A percentile compares a stretch with the other conserved stretches of the same genome.
phyloP scores from a whole-genome alignment of 2,113 vertebrate genomes.

The Brachyhypopomus occidentalis region DNA sequence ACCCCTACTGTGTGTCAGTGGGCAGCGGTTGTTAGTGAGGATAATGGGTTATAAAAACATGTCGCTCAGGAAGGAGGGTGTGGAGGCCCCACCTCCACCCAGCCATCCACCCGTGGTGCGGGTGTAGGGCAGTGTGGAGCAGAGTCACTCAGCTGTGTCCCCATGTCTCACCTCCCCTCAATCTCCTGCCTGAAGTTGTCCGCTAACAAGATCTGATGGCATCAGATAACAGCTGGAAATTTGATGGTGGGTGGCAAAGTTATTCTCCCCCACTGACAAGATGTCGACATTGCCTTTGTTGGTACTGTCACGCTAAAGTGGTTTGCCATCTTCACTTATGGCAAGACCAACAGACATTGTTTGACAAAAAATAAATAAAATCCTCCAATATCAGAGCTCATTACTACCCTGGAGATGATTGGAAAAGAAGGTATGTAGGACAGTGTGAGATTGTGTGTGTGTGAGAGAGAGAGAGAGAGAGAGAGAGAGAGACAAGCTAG shows the following conservation, averaged over 20 bases:
- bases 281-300: slow-evolving; percentile 56
- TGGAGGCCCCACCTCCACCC: neutral
- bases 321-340: slow-evolving; percentile 55
- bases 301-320: slow-evolving; percentile 60
- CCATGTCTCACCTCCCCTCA: slow-evolving; percentile 35
- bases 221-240: slow-evolving; percentile 58
- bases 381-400: slow-evolving; percentile 57
- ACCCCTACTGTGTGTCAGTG: slow-evolving; percentile 63
- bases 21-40: slow-evolving; percentile 60
- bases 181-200: slow-evolving; percentile 53
- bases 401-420: slow-evolving; percentile 54
- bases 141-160: slow-evolving; percentile 52
- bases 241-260: slow-evolving; percentile 55
- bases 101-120: slow-evolving; percentile 3
- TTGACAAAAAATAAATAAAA: slow-evolving; percentile 43
- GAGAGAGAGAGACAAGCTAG: neutral
- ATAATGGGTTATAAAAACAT: slow-evolving; percentile 62
- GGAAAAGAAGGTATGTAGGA: slow-evolving; percentile 48
- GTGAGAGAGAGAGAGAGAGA: neutral
- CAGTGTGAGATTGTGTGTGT: slow-evolving; percentile 5
- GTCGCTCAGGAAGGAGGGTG: slow-evolving; percentile 38
- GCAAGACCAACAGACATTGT: slow-evolving; percentile 57
- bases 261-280: slow-evolving; percentile 56
- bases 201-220: slow-evolving; percentile 56
- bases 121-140: neutral